phyloP scores from a whole-genome alignment of 2,113 vertebrate species.

The Mobula hypostoma region DNA sequence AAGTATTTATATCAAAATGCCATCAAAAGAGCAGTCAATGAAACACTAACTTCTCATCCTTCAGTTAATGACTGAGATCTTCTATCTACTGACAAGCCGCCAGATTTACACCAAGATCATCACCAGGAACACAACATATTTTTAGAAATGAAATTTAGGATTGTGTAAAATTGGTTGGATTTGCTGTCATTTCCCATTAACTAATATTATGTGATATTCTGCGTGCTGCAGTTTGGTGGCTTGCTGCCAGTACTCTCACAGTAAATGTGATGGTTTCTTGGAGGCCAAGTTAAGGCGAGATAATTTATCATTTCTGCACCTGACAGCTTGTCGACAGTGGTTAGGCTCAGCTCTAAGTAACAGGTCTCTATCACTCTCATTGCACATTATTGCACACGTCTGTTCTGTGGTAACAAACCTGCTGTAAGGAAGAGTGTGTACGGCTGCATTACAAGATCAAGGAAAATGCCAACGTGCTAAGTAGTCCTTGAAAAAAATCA shows the following conservation, averaged over 20 bases:
- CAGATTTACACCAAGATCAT: background rate
- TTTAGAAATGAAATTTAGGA: slow-evolving; percentile 21
- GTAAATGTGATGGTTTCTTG: slow-evolving; percentile 20
- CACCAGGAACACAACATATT: background rate
- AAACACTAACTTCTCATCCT: background rate
- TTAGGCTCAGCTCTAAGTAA: slow-evolving; percentile 33
- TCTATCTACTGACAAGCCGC: slow-evolving; percentile 8
- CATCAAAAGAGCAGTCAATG: background rate
- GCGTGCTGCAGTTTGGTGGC: background rate
- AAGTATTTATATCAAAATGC: background rate
- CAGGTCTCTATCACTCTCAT: slow-evolving; percentile 33
- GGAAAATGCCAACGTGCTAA: background rate
- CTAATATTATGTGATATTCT: background rate
- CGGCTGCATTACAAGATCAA: background rate
- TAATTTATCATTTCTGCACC: slow-evolving; percentile 28
- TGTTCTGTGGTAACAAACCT: background rate
- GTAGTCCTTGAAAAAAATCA: background rate
- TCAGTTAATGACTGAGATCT: background rate
- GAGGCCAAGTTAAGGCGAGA: slow-evolving; percentile 29
- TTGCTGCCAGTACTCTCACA: slow-evolving; percentile 18
- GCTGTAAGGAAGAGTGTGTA: background rate
- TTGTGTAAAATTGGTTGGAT: slow-evolving; percentile 29
- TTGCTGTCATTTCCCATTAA: slow-evolving; percentile 36
- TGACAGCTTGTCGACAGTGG: slow-evolving; percentile 34
- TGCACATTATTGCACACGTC: slow-evolving; percentile 2